Conservation (phyloP, 2,797 vertebrate genomes). For the Limnodromus scolopaceus region DNA sequence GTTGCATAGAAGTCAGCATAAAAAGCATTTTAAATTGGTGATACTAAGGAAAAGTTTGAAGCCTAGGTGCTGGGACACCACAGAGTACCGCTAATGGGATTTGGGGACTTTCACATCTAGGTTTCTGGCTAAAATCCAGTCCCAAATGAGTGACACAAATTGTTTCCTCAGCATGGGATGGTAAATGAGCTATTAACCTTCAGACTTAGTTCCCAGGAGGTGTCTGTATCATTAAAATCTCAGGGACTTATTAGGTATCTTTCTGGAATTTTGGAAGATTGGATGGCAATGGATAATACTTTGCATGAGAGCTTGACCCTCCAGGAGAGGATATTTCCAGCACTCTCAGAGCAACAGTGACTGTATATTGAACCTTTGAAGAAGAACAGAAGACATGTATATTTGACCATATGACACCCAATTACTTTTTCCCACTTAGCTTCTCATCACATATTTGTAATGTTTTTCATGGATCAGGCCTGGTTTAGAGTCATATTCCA, state of each 20-base stretch:
- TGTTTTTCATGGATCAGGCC: not conserved
- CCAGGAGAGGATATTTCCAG: not conserved
- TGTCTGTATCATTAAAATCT: not conserved
- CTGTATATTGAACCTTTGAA: not conserved
- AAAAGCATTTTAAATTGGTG: not conserved
- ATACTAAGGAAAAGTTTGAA: not conserved
- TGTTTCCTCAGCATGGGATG: not conserved
- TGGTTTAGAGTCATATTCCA: not conserved
- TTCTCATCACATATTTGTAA: not conserved
- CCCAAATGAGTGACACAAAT: not conserved
- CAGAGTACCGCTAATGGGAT: not conserved
- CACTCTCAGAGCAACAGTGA: not conserved
- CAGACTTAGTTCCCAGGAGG: not conserved
- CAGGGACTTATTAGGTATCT: not conserved
- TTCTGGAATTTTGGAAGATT: not conserved
- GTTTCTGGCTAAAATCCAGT: not conserved
- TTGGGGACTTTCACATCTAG: not conserved
- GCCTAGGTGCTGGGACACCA: not conserved
- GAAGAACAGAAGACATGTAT: not conserved
- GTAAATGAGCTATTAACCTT: not conserved
- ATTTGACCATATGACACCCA: not conserved
- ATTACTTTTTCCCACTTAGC: not conserved
- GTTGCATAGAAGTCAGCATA: not conserved
- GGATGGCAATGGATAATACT: not conserved
- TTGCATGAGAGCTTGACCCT: not conserved